Evolutionary conservation across 1,140 invertebrate genomes (phyloP), one percentile per base, ranked within the genome.

Genomic region (Brachionus rotundiformis): DNA sequence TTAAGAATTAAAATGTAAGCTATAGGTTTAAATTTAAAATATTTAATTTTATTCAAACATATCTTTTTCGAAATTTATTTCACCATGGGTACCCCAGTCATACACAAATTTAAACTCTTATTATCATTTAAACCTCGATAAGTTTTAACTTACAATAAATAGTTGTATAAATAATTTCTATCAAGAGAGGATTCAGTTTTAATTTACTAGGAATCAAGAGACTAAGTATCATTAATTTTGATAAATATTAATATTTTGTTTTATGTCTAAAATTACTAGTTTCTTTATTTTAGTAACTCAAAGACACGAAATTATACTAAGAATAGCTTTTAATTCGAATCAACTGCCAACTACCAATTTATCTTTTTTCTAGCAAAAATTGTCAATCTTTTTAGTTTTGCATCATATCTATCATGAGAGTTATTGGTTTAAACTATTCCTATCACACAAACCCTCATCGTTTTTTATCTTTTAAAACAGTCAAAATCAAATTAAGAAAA

Each of bases 71-170:
- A 54, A 16, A 19, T 54, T 19, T 8, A 54, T 54, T 54, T 54
- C 47, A 54, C 47, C 47, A 54, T 54, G 47, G 47, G 47, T 54
- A 54, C 47, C 19, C 47, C 23, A 54, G 47, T 54, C 8, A 54
- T 54, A 54, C 47, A 54, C 23, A 54, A 54, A 54, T 54, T 54
- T 54, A 19, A n/a, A n/a, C n/a, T n/a, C n/a, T n/a, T 54, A 7
- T 54, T 54, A 54, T 54, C 47, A 54, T 54, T 54, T 54, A 54
- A 54, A 54, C 16, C 47, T 16, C 19, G 47, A 54, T 54, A 54
- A 54, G 47, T 54, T 54, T 54, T 54, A 54, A 54, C 23, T 54
- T 54, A 54, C 47, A 54, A 54, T 54, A 54, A 54, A 54, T 19
- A 54, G 47, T 54, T 54, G 47, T 54, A 54, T 54, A 19, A 54